Evolutionary conservation across 2,888 invertebrate genomes (phyloP).

Genomic region (Pammene aurita): DNA sequence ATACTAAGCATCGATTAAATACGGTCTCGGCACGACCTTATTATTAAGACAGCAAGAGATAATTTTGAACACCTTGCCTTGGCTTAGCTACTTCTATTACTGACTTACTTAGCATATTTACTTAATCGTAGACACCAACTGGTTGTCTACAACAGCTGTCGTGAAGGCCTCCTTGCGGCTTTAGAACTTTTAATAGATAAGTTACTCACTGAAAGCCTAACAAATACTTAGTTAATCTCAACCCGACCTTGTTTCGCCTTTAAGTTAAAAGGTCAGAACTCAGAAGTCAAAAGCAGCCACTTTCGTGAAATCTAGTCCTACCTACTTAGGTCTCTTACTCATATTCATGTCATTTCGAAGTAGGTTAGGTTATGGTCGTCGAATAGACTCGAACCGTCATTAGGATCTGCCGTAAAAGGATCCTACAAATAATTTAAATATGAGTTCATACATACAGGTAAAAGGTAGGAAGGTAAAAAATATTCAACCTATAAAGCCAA

Average conservation of each 20-base stretch:
- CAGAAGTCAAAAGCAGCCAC: neutral
- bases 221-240: neutral
- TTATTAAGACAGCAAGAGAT: too few relatives aligned
- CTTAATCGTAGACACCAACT: neutral
- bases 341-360: neutral
- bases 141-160: neutral
- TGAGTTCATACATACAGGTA: neutral
- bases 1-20: too few relatives aligned
- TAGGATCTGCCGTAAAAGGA: neutral
- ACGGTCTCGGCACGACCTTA: too few relatives aligned
- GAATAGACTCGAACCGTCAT: too few relatives aligned
- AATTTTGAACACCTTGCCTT: neutral
- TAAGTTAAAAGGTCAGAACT: neutral
- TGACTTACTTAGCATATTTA: neutral
- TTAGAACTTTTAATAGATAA: slow-evolving; percentile 2
- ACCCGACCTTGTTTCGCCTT: neutral
- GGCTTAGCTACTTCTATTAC: neutral
- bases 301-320: neutral
- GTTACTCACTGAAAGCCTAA: neutral
- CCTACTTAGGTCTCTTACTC: too few relatives aligned
- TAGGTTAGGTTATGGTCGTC: too few relatives aligned
- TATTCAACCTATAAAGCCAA: neutral
- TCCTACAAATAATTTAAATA: neutral
- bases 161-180: neutral
- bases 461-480: neutral